A percentile compares a stretch with the other conserved stretches of the same genome.
Conservation (phyloP, 2,797 vertebrate species). For the Poeciliopsis turneri region DNA sequence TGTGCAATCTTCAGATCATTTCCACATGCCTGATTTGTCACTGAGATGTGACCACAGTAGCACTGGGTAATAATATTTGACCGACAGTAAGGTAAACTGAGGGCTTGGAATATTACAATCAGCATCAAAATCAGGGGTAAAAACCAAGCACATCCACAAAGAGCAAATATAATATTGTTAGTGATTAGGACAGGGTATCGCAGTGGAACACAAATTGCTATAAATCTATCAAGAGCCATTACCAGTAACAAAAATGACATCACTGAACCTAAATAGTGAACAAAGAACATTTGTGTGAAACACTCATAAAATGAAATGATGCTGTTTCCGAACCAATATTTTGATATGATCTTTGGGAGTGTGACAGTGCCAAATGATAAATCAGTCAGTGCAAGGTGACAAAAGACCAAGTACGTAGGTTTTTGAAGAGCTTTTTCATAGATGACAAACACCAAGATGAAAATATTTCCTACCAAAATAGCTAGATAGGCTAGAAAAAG, state of each 20-base stretch:
- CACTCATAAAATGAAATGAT: conserved; percentile 68
- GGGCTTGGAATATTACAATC: conserved; percentile 36
- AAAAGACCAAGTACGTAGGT: conserved; percentile 76
- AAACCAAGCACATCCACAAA: conserved; percentile 63
- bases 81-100: conserved; percentile 72
- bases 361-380: conserved; percentile 74
- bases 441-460: conserved; percentile 71
- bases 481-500: conserved; percentile 64
- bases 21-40: conserved; percentile 75
- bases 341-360: conserved; percentile 76
- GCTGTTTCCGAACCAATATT: conserved; percentile 70
- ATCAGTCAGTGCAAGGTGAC: conserved; percentile 76
- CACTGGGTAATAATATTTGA: conserved; percentile 79
- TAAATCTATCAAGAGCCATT: conserved; percentile 79
- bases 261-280: conserved; percentile 74
- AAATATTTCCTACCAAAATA: conserved; percentile 72
- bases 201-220: conserved; percentile 75
- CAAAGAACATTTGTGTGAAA: conserved; percentile 77
- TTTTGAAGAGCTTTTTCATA: conserved; percentile 74
- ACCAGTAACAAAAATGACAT: conserved; percentile 71
- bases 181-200: conserved; percentile 75
- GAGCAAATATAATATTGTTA: conserved; percentile 51
- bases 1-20: conserved; percentile 48
- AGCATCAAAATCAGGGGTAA: conserved; percentile 55
- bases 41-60: conserved; percentile 78